Evolutionary conservation across 2,113 vertebrate genomes (phyloP).

Genomic region (Trogon melanurus): DNA sequence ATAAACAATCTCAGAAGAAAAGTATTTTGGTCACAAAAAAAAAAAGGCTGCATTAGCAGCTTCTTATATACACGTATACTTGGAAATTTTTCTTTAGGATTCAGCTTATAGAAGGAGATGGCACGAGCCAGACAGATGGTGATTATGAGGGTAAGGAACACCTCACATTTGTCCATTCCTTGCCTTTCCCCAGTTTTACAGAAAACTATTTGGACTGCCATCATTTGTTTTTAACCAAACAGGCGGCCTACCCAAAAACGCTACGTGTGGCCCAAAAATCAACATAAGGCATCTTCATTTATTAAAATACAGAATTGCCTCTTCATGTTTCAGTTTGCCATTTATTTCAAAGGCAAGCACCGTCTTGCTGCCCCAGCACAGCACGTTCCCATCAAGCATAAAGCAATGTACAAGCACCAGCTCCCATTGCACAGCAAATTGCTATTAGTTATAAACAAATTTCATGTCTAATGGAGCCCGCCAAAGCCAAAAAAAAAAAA

Average conservation of each 20-base stretch:
- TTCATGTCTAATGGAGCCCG: background rate
- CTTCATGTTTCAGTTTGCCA: background rate
- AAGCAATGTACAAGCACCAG: background rate
- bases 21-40: background rate
- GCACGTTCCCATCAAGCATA: fast-evolving
- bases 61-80: background rate
- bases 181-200: background rate
- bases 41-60: background rate
- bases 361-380: background rate
- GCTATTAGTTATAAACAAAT: background rate
- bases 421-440: background rate
- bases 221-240: background rate
- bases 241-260: background rate
- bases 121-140: background rate
- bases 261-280: background rate
- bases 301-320: background rate
- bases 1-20: background rate
- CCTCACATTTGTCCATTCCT: background rate
- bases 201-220: background rate
- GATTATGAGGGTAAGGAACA: background rate
- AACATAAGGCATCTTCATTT: background rate
- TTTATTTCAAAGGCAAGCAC: background rate
- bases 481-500: background rate
- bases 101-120: background rate
- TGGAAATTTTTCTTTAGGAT: background rate